phyloP scores from a whole-genome alignment of 2,888 invertebrate species.

The Lagria hirta region DNA sequence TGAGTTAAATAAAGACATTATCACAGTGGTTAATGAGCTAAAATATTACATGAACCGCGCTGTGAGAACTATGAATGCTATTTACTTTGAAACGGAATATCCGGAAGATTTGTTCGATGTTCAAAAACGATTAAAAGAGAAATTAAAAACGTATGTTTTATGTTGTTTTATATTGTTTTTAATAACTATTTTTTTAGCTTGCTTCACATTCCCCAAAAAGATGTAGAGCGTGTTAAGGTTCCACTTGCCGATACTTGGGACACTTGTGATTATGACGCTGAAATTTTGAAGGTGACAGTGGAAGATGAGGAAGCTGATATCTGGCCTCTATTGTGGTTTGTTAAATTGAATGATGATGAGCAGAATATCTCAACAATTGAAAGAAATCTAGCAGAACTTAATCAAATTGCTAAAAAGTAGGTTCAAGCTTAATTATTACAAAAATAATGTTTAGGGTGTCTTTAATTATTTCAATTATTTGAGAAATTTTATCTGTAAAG shows the following conservation, averaged over 20 bases:
- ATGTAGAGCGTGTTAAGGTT: constrained; percentile 47
- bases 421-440: no score
- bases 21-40: constrained; percentile 70
- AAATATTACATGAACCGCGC: constrained; percentile 72
- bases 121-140: constrained; percentile 55
- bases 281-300: constrained; percentile 50
- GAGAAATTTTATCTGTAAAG: no score
- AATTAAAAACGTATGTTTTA: constrained; percentile 52
- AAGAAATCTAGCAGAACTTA: constrained; percentile 55
- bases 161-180: no score
- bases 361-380: constrained; percentile 43
- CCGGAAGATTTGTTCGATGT: constrained; percentile 50
- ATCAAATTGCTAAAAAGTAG: constrained; percentile 54
- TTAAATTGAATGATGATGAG: constrained; percentile 52
- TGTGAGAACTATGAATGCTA: constrained; percentile 56
- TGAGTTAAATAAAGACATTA: constrained; percentile 68
- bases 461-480: no score
- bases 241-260: constrained; percentile 50
- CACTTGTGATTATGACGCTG: constrained; percentile 42
- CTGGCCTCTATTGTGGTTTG: constrained; percentile 58
- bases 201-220: constrained; percentile 52
- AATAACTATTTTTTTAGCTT: constrained; percentile 48
- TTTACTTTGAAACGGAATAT: constrained; percentile 44
- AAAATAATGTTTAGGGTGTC: no score
- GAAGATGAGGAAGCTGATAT: constrained; percentile 40